Percentiles rank a stretch among this genome's conserved stretches.
Evolutionary conservation across 1,140 invertebrate species (phyloP).

Genomic region (Panulirus ornatus): DNA sequence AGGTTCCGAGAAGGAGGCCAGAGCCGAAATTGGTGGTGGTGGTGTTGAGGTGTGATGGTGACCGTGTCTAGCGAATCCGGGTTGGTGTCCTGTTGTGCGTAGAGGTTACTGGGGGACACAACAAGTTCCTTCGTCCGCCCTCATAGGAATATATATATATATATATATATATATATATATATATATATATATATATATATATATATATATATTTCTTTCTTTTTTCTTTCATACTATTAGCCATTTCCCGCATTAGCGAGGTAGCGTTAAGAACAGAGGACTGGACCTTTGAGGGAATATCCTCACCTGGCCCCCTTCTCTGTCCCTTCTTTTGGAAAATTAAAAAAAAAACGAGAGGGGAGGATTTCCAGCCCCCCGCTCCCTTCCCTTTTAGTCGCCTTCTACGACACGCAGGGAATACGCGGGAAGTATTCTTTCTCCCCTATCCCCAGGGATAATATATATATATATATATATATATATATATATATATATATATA

Average conservation of each 20-base stretch:
- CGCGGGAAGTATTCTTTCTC: too few relatives aligned
- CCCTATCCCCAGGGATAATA: too few relatives aligned
- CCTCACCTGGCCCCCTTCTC: too few relatives aligned
- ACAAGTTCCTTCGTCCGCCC: neutral
- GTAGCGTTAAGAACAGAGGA: too few relatives aligned
- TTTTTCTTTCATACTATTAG: neutral
- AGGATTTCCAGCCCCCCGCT: too few relatives aligned
- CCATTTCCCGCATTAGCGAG: neutral
- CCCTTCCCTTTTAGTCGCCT: too few relatives aligned
- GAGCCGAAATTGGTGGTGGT: neutral
- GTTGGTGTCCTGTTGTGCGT: neutral
- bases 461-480: too few relatives aligned
- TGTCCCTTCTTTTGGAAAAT: too few relatives aligned
- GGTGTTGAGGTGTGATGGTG: neutral
- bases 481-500: too few relatives aligned
- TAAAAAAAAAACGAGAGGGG: too few relatives aligned
- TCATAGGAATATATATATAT: neutral
- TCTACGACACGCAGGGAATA: too few relatives aligned
- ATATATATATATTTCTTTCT: neutral
- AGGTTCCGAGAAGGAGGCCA: neutral
- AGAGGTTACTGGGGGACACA: neutral
- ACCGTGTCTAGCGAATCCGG: neutral
- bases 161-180: neutral
- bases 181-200: neutral
- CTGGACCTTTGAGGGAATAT: too few relatives aligned